Conservation (phyloP, 2,113 vertebrate species). For the Nothoprocta pentlandii region DNA sequence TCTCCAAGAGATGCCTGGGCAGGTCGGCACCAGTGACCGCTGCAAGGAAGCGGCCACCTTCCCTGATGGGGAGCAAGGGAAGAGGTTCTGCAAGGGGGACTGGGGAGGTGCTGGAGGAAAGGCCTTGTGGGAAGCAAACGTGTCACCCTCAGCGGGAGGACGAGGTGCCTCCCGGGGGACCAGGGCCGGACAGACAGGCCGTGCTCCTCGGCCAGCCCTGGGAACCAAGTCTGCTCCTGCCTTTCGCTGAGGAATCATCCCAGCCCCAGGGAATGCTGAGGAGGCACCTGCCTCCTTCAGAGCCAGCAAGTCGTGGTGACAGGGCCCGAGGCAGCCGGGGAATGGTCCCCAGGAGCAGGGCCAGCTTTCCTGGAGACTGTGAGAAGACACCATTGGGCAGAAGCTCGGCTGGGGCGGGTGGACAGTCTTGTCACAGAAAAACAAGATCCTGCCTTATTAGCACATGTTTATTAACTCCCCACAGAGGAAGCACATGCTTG, state of each 20-base stretch:
- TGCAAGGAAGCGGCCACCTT: neutral
- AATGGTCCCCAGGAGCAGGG: neutral
- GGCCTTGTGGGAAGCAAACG: neutral
- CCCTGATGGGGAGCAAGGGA: neutral
- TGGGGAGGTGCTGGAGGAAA: neutral
- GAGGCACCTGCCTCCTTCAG: neutral
- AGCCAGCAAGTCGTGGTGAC: neutral
- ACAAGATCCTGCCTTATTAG: neutral
- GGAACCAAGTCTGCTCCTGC: too few relatives aligned
- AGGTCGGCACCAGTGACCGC: too few relatives aligned
- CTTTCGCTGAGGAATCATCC: too few relatives aligned
- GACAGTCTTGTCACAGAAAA: neutral
- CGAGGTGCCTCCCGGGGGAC: too few relatives aligned
- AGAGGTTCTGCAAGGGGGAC: neutral
- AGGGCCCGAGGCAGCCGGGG: fast-evolving
- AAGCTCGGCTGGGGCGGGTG: neutral
- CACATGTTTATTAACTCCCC: neutral
- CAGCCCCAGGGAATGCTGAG: neutral
- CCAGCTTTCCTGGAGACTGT: neutral
- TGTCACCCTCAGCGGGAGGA: too few relatives aligned
- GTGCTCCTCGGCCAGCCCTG: too few relatives aligned
- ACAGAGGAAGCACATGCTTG: neutral
- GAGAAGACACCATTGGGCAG: neutral
- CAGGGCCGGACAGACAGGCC: too few relatives aligned
- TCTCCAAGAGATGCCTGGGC: neutral